Base-by-base conservation (phyloP, 2,797 vertebrate genomes). In the Anas capensis region DNA sequence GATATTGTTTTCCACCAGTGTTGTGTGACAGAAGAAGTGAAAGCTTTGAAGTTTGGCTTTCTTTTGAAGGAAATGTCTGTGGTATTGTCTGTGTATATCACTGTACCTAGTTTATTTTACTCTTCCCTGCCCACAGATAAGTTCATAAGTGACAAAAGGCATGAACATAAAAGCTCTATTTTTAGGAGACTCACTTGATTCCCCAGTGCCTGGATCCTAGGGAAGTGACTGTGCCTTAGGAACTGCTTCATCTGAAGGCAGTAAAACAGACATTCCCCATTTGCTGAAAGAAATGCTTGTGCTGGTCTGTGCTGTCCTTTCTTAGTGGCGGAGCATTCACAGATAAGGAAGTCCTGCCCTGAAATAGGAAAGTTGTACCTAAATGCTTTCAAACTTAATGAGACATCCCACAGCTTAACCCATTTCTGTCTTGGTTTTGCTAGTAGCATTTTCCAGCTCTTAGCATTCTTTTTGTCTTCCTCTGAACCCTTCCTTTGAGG, bases 1-100 rank as follows among this genome's bases (percentile, higher is more conserved):
- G 91, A 85, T 78, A 78, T 19, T 92, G 57, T 93, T 95, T 94
- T 90, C 90, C 62, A 86, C 26, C 53, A 68, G 48, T 46, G 19
- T 23, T 80, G 16, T 56, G 54, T 88, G 77, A 88, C 83, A 93
- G 58, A 11, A 91, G 44, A 90, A 86, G 36, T 26, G 44, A 90
- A 90, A 68, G 68, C 95, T 96, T 96, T 95, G 90, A 95, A 95
- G 82, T 86, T 38, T 44, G 4, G 10, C 64, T 88, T 89, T 73
- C 29, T 92, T 95, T 90, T 92, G 77, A 84, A 92, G 60, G 69
- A 96, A 91, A 38, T 86, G 46, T 86, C 69, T 46, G 16, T 77
- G 62, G 62, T 49, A 64, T 57, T 77, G 21, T 49, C 70, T 79
- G 42, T 7, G 11, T 92, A 8, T 77, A 36, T 33, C 11, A 1